Evolutionary conservation across 2,888 invertebrate species (phyloP).

Genomic region (Conistra vaccinii): DNA sequence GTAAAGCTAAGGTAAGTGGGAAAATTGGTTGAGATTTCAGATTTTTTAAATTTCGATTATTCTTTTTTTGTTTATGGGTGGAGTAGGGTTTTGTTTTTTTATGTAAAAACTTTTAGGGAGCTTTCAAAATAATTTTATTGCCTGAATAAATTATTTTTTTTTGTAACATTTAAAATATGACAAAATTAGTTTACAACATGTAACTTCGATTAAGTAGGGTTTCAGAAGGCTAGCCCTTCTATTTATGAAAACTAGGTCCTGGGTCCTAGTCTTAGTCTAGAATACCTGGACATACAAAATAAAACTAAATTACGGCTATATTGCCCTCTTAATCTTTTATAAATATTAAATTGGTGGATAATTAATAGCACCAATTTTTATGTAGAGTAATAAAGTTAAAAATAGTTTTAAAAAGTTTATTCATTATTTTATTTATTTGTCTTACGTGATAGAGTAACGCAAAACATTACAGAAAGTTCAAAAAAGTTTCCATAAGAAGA

Average conservation of each 20-base stretch:
- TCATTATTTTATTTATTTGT: background rate
- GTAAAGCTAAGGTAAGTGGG: slow-evolving; percentile 70
- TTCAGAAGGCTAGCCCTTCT: too few relatives aligned
- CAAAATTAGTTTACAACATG: background rate
- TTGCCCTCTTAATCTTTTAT: background rate
- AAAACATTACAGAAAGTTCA: background rate
- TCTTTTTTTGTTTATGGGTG: rapidly evolving
- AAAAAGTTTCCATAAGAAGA: background rate
- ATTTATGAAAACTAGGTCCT: background rate
- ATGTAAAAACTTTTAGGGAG: background rate
- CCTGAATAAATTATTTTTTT: background rate
- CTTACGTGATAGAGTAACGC: background rate
- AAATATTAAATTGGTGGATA: background rate
- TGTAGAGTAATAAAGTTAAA: background rate
- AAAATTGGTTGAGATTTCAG: background rate
- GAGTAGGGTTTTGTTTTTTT: background rate
- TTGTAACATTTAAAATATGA: background rate
- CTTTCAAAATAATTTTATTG: background rate
- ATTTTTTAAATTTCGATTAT: background rate
- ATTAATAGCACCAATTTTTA: background rate
- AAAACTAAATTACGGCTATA: background rate
- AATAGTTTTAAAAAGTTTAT: background rate
- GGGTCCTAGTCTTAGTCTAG: background rate
- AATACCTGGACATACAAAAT: background rate
- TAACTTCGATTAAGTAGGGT: background rate